A percentile compares a stretch with the other conserved stretches of the same genome.
phyloP scores from a whole-genome alignment of 1,140 invertebrate genomes.

The Pseudomyrmex concolor region DNA sequence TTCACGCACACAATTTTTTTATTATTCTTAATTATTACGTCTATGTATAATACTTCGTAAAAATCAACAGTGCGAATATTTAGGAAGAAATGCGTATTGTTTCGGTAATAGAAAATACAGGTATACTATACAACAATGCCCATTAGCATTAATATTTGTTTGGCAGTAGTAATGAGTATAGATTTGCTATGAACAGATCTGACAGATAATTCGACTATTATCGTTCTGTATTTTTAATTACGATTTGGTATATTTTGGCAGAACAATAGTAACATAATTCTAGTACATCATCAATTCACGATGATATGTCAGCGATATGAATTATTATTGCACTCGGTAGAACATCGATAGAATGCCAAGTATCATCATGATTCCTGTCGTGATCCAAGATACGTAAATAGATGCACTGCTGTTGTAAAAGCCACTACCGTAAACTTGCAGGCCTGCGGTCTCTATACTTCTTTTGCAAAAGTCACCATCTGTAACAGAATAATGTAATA shows the following conservation, averaged over 20 bases:
- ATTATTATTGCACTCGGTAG: neutral
- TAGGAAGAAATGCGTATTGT: too few relatives aligned
- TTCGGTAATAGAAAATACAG: too few relatives aligned
- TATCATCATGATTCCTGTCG: constrained; percentile 33
- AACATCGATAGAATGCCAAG: constrained; percentile 47
- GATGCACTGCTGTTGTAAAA: constrained; percentile 87
- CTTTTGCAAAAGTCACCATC: constrained; percentile 94
- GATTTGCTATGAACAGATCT: neutral
- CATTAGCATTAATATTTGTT: constrained; percentile 1
- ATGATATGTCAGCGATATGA: neutral
- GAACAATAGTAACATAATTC: constrained; percentile 7
- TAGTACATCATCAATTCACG: neutral
- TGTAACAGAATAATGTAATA: constrained; percentile 74
- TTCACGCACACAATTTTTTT: neutral
- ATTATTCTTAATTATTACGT: constrained; percentile 31
- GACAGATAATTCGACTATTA: neutral
- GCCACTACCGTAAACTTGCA: constrained; percentile 91
- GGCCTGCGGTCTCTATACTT: constrained; percentile 93
- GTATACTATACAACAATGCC: neutral
- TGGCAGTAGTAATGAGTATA: constrained; percentile 35
- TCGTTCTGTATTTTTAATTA: neutral
- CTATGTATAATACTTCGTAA: constrained; percentile 11
- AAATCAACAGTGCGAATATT: constrained; percentile 1
- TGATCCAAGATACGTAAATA: constrained; percentile 17
- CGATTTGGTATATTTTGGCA: constrained; percentile 18